A percentile compares a stretch with the other conserved stretches of the same genome.
phyloP scores from a whole-genome alignment of 2,888 invertebrate species.

The Cephus pygmeus region DNA sequence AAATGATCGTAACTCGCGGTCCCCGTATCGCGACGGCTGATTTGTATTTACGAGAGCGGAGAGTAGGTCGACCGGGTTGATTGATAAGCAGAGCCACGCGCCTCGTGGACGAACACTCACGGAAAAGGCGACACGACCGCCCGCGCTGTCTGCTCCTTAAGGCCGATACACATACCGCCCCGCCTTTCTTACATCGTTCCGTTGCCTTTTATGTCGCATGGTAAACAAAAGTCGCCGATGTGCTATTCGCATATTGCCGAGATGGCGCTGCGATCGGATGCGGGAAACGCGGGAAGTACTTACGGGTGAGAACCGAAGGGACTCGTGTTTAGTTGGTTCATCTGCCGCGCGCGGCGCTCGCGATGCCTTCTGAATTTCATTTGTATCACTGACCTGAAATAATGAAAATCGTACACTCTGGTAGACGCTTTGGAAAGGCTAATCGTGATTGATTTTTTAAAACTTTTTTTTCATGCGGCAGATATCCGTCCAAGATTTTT shows the following conservation, averaged over 20 bases:
- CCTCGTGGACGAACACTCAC: slow-evolving; percentile 41
- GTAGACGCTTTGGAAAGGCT: too few species aligned
- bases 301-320: too few species aligned
- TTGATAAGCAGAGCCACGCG: slow-evolving; percentile 62
- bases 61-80: slow-evolving; percentile 49
- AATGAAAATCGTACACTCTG: too few species aligned
- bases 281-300: too few species aligned
- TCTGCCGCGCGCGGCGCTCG: too few species aligned
- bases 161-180: not conserved
- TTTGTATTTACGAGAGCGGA: slow-evolving; percentile 38
- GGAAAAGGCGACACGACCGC: slow-evolving; percentile 40
- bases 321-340: too few species aligned
- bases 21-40: slow-evolving; percentile 30
- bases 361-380: too few species aligned
- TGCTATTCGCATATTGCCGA: not conserved
- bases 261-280: too few species aligned
- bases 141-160: slow-evolving; percentile 11
- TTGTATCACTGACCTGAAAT: too few species aligned
- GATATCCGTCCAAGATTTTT: too few species aligned
- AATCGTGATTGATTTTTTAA: too few species aligned
- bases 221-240: slow-evolving; percentile 9
- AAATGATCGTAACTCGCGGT: slow-evolving; percentile 34
- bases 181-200: not conserved
- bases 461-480: too few species aligned
- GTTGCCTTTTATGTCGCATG: slow-evolving; percentile 21